Base-by-base conservation (phyloP, 2,797 vertebrate species). In the Xenentodon cancila region DNA sequence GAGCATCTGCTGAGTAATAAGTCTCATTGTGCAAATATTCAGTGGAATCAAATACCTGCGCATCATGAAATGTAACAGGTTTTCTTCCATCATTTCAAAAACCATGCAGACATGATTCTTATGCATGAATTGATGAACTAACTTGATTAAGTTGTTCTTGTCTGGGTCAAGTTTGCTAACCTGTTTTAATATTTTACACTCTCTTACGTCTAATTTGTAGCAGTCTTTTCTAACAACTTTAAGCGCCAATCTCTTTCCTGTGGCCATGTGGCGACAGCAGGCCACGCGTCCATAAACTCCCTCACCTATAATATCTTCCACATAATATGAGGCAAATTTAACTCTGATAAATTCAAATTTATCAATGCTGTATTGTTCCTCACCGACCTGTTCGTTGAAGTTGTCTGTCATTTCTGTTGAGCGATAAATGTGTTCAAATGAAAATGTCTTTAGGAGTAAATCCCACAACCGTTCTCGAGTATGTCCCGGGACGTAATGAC, bases 41-140 rank as follows among this genome's bases (percentile, higher is more conserved):
- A n/a, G n/a, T n/a, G n/a, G n/a, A n/a, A n/a, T n/a, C n/a, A n/a
- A 0, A 5, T 3, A 0, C 17, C 44, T 53, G 0, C 0, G 0
- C 1, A 0, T 0, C 2, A 73, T 1, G 0, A 43, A 25, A 0
- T 27, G 18, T 0, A 18, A 1, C 1, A 56, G 9, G 17, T 11
- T 66, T 16, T 5, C 42, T 15, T 75, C 53, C 15, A 79, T 37
- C 49, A 54, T 51, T n/a, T 81, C 57, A 20, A 64, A 59, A 15
- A 46, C 50, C 4, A 66, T 12, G 16, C 45, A 55, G 0, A 50
- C 11, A 13, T 32, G 11, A 1, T 1, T 2, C 7, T 7, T 21
- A 12, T 53, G 13, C 0, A 1, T 2, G 7, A 64, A 48, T 9
- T n/a, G n/a, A n/a, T n/a, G n/a, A n/a, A n/a, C n/a, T n/a, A n/a